Evolutionary conservation across 2,113 vertebrate genomes (phyloP), one percentile per base, ranked within the genome.

Genomic region (Prunella himalayana): DNA sequence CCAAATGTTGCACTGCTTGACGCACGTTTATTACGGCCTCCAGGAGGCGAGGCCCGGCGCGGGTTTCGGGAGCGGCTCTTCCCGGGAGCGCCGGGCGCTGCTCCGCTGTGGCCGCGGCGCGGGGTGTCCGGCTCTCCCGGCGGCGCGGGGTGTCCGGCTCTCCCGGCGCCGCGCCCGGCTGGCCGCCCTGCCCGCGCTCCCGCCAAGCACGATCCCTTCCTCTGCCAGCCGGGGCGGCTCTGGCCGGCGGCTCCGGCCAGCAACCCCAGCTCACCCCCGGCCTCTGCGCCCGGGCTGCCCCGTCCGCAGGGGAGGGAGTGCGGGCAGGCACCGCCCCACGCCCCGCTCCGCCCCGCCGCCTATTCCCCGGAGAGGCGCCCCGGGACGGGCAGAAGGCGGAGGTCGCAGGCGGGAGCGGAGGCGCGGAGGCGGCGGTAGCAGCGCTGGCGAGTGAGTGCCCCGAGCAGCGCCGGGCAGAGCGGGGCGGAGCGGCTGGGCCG

Each of bases 391-490:
- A 94, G 80, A 88, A 15, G 8, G 45, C 25, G 1, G 44, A 15
- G 45, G 63, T 4, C 2, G 64, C 51, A 5, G 57, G 45, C 39
- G 9, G 61, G 3, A 59, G 39, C 6, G 33, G 3, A 45, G 33
- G 8, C 0, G 19, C 27, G 11, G 56, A 71, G 12, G 7, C 11
- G 31, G 5, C 15, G 5, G 92, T 47, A 60, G 51, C 63, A 60
- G 57, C 66, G 10, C 83, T 83, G 89, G 89, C 85, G 73, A 66
- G 93, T 92, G 89, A 89, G 89, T 92, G 63, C 13, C 8, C 35
- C 15, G 54, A 27, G 3, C 22, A 23, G 64, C 24, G 39, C 18
- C 24, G 31, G n/a, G 45, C 31, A 20, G 76, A 23, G 57, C 47
- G 16, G 33, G 6, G 50, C 13, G 23, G 37, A 19, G 42, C 77